These are phyloP conservation scores for Lasioglossum oenotherae DNA, from an alignment of 2,888 invertebrate species.

Conservation along the genomic window DNA sequence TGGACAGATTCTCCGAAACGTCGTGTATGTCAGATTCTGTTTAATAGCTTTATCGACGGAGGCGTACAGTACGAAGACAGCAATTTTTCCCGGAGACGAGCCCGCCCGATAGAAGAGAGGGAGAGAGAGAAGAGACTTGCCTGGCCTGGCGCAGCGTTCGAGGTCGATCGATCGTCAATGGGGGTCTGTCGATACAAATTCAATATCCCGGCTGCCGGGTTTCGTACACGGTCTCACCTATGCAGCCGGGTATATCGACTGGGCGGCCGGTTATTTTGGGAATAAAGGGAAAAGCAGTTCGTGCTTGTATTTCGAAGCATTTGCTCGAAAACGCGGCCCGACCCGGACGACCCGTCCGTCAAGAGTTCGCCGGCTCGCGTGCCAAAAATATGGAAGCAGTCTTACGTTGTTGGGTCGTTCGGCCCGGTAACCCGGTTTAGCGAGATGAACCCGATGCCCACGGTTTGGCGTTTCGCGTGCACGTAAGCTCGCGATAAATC, in stretches of 20 bases:
- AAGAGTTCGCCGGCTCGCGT: slow-evolving; percentile 11
- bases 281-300: slow-evolving; percentile 43
- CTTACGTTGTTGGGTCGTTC: slow-evolving; percentile 44
- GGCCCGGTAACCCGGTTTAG: slow-evolving; percentile 22
- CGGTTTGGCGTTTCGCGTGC: slow-evolving; percentile 1
- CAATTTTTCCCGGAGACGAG: slow-evolving; percentile 22
- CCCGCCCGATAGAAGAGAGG: background rate
- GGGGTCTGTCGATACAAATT: slow-evolving; percentile 69
- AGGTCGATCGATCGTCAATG: slow-evolving; percentile 55
- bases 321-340: slow-evolving; percentile 9
- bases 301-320: slow-evolving; percentile 36
- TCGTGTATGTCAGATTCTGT: slow-evolving; percentile 23
- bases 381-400: slow-evolving; percentile 32
- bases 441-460: slow-evolving; percentile 3
- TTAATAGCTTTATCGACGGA: slow-evolving; percentile 37
- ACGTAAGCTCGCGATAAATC: slow-evolving; percentile 7
- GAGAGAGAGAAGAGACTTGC: slow-evolving; percentile 17
- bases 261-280: slow-evolving; percentile 51
- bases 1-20: background rate
- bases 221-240: slow-evolving; percentile 34
- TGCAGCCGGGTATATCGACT: slow-evolving; percentile 20
- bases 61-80: slow-evolving; percentile 26
- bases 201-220: slow-evolving; percentile 46
- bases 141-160: slow-evolving; percentile 15
- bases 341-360: background rate